A percentile compares a stretch with the other conserved stretches of the same genome.
Evolutionary conservation across 2,113 vertebrate species (phyloP).

Genomic region (Gymnarchus niloticus): DNA sequence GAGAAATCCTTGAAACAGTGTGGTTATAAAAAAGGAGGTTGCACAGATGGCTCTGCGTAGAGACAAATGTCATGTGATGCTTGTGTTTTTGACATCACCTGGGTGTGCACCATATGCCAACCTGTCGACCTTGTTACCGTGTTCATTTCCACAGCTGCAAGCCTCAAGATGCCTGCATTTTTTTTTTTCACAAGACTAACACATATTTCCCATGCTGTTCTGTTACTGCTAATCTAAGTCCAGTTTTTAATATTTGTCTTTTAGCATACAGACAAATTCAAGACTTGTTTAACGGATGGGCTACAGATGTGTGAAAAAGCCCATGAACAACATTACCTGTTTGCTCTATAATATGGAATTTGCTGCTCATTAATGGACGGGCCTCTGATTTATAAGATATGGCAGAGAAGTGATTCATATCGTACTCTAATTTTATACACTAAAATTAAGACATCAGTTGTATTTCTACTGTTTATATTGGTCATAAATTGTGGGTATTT

Average conservation of each 20-base stretch:
- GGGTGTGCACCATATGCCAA: slow-evolving; percentile 62
- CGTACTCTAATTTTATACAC: too few species aligned
- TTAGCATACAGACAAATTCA: neutral
- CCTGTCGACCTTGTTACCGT: slow-evolving; percentile 50
- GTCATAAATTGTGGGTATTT: too few species aligned
- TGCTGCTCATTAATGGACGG: neutral
- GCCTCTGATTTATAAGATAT: neutral
- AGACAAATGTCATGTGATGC: slow-evolving; percentile 37
- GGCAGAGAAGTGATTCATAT: too few species aligned
- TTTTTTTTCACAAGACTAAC: neutral
- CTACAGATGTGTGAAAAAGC: neutral
- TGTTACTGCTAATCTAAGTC: neutral
- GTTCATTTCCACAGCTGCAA: slow-evolving; percentile 29
- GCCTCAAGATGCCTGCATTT: neutral
- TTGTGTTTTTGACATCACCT: slow-evolving; percentile 55
- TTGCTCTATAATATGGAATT: neutral
- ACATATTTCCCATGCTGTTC: neutral
- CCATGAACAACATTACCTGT: too few species aligned
- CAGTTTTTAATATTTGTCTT: neutral
- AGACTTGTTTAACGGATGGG: too few species aligned
- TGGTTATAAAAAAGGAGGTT: slow-evolving; percentile 51
- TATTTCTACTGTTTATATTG: too few species aligned
- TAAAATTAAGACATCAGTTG: too few species aligned
- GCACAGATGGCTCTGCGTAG: slow-evolving; percentile 65
- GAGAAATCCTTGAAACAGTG: slow-evolving; percentile 56